Conservation (phyloP, 2,113 vertebrate genomes). For the Cyrtonyx montezumae region DNA sequence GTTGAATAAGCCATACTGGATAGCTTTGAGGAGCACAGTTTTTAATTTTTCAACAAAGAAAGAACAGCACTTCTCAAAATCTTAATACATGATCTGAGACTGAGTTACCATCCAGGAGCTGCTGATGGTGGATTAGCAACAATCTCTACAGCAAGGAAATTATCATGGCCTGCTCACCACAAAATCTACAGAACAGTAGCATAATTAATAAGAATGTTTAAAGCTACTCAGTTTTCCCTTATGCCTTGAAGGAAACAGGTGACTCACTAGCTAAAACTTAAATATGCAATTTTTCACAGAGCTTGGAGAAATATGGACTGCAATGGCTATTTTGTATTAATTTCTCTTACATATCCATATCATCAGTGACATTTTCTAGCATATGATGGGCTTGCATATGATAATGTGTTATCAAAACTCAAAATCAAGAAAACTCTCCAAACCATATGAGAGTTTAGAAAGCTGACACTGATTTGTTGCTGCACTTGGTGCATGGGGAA, state of each 20-base stretch:
- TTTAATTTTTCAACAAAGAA: not conserved
- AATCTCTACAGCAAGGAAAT: rapidly evolving
- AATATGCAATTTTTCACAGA: not conserved
- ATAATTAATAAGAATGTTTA: not conserved
- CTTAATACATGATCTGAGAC: not conserved
- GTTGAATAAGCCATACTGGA: not conserved
- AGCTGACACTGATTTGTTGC: too few relatives aligned
- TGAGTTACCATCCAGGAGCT: not conserved
- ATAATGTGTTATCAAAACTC: too few relatives aligned
- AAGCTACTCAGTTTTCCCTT: not conserved
- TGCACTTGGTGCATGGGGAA: too few relatives aligned
- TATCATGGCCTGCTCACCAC: not conserved
- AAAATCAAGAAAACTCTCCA: too few relatives aligned
- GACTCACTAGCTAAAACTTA: not conserved
- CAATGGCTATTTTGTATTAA: not conserved
- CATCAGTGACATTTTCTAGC: not conserved
- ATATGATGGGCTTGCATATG: not conserved
- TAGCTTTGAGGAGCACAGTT: rapidly evolving
- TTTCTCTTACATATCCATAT: not conserved
- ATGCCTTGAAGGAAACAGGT: not conserved
- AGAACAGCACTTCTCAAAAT: not conserved
- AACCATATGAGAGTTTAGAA: too few relatives aligned
- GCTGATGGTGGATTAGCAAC: not conserved
- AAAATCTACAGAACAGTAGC: not conserved
- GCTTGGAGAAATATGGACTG: not conserved